phyloP scores from a whole-genome alignment of 2,888 invertebrate genomes.

The Drosophila neoperkinsi region DNA sequence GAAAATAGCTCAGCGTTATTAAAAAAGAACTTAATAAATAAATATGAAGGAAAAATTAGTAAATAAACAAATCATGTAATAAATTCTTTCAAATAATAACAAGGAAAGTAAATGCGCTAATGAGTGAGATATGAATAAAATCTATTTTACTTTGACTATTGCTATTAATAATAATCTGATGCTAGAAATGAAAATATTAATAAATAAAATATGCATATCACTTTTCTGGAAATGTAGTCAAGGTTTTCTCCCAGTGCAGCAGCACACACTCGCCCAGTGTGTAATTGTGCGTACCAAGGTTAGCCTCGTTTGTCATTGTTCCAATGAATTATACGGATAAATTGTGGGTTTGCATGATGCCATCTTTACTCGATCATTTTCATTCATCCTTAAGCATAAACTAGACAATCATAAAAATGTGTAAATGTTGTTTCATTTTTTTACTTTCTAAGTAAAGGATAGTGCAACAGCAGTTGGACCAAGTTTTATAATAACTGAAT shows the following conservation, averaged over 20 bases:
- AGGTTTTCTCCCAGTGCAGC: neutral
- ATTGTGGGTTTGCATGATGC: conserved; percentile 60
- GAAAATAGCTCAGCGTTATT: fast-evolving
- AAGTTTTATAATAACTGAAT: conserved; percentile 55
- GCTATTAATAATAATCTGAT: neutral
- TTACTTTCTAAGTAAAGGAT: conserved; percentile 3
- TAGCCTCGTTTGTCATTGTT: conserved; percentile 76
- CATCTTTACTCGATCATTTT: neutral
- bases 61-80: neutral
- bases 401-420: conserved; percentile 15
- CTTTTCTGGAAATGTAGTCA: neutral
- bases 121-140: neutral
- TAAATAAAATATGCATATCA: neutral
- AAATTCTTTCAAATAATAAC: too few species aligned
- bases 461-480: conserved; percentile 5
- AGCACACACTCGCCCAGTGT: neutral
- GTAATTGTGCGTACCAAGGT: conserved; percentile 67
- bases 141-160: neutral
- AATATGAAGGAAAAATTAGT: neutral
- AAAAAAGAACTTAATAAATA: neutral
- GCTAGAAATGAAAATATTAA: fast-evolving
- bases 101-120: too few species aligned
- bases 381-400: conserved; percentile 24
- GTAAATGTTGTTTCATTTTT: neutral
- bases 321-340: conserved; percentile 73